These are phyloP conservation scores for Meriones unguiculatus DNA, from an alignment of 2,113 vertebrate species.

Conservation along the genomic window DNA sequence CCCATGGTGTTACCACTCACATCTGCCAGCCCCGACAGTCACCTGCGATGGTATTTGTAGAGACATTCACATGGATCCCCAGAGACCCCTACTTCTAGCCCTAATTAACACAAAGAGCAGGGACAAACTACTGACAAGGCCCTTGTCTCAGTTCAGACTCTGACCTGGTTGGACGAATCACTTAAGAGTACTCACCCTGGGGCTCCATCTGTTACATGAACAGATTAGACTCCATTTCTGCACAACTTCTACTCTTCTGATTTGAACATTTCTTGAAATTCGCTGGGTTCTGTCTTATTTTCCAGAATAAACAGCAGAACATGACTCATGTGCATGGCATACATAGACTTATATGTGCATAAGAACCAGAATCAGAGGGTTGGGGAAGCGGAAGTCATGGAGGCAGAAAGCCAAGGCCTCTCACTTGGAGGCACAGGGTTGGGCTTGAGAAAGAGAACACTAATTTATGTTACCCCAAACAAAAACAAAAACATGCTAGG, in stretches of 20 bases:
- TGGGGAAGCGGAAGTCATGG: background rate
- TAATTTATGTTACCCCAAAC: background rate
- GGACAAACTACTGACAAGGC: background rate
- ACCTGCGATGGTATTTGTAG: background rate
- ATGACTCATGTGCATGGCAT: no score
- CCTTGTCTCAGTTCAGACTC: background rate
- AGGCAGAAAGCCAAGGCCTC: background rate
- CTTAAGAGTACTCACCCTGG: background rate
- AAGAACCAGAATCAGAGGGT: background rate
- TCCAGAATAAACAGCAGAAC: background rate
- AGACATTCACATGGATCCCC: rapidly evolving
- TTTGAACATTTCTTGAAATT: background rate
- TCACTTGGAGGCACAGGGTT: background rate
- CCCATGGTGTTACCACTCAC: rapidly evolving
- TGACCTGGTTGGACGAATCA: background rate
- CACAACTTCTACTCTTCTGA: background rate
- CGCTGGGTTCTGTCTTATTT: background rate
- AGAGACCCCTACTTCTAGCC: background rate
- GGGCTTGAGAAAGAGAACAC: background rate
- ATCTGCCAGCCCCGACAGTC: no score
- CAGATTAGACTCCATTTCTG: background rate
- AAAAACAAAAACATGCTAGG: background rate
- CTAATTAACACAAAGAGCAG: background rate
- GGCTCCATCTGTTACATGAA: background rate
- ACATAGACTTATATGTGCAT: rapidly evolving